Base-by-base conservation (phyloP, 2,888 invertebrate genomes). In the Agrochola lota region DNA sequence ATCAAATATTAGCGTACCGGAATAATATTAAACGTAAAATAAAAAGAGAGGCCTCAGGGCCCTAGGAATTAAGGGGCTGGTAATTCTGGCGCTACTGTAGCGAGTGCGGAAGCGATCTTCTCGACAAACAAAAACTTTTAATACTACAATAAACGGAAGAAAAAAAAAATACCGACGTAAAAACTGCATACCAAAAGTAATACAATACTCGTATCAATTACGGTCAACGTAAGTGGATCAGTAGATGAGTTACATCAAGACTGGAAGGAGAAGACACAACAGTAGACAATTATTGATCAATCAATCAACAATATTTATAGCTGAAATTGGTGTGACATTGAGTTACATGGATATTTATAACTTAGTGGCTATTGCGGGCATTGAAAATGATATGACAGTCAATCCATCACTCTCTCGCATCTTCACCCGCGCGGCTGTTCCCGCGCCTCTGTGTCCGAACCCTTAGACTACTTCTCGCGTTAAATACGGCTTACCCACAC, bases 401-500 rank as follows among this genome's bases (percentile, higher is more conserved):
- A 20, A 68, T 43, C 57, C 59, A 46, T n/a, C 55, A 26, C 64
- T 17, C 59, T 43, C 3, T 15, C 63, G 63, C 60, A 4, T 4
- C 12, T 46, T 23, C n/a, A 2, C 6, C 17, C 46, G 43, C 81
- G 23, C 17, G 9, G 1, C 11, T n/a, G 2, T 11, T 8, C 11
- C 30, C 59, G 43, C 35, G 23, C 35, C 11, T 60, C 20, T 60
- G 35, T 72, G 63, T 20, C 26, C 57, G 7, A 17, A 30, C 66
- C 84, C 79, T 74, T 79, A 74, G 71, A 59, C 75, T 82, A 62
- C 71, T 71, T 84, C 84, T 84, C 84, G 76, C 84, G 86, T 87
- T 88, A 88, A 86, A 86, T 74, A 84, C 86, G 85, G 78, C 88
- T 88, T 88, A 88, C 87, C 88, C 85, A 87, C 88, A 88, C 88